Evolutionary conservation across 2,797 vertebrate species (phyloP), one percentile per base, ranked within the genome.

Genomic region (Arrhamphus sclerolepis): DNA sequence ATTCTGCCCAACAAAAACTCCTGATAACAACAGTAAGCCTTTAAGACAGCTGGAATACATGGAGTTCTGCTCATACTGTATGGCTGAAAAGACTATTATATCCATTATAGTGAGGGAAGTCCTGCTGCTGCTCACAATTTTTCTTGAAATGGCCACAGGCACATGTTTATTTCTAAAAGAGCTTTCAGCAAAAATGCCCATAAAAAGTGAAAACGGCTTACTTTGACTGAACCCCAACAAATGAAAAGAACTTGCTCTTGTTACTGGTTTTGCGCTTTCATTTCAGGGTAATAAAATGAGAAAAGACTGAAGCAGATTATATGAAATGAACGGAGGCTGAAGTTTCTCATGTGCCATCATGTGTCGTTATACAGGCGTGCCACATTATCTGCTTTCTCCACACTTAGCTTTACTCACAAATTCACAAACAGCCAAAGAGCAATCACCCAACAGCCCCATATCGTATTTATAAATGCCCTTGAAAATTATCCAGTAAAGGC

Each of bases 391-490:
- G 38, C 43, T 5, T 28, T 50, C 14, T 20, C 7, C 7, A 7
- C 3, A 1, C 53, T 2, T 2, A 18, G 24, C 24, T n/a, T 34
- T 29, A 51, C 44, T 48, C 67, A 70, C 44, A 63, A 55, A 76
- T 68, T 68, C 38, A 60, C 47, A 62, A 70, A 71, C 42, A 70
- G 62, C 67, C 50, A 66, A 26, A 57, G 44, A 72, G 49, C 57
- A 42, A 60, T 71, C 53, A 48, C 18, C 44, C 58, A 50, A 67
- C 52, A 56, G 59, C 44, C 54, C 58, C 58, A 54, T 61, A 53
- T 52, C 61, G 68, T 78, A 86, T 89, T 89, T 77, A 85, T 72
- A 81, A 86, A 90, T 58, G 78, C 60, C 87, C 84, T 85, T 89
- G 87, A 87, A 88, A 87, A 88, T 70, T 52, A 88, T 86, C 83